phyloP scores from a whole-genome alignment of 2,113 vertebrate species.

The Poeciliopsis prolifica region DNA sequence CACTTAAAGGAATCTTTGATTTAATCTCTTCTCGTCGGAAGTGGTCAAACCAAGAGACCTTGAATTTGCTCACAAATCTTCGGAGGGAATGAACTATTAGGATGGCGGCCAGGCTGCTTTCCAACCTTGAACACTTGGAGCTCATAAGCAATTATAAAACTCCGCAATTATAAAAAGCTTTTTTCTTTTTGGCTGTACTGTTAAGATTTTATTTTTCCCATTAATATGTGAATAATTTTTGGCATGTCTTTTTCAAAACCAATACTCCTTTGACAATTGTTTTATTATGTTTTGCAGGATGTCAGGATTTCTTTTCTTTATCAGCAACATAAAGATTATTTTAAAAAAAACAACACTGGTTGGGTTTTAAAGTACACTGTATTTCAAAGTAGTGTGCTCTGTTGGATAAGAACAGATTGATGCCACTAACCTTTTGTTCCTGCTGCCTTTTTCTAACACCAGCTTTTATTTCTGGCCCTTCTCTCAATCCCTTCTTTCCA shows the following conservation, averaged over 20 bases:
- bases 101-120: not conserved
- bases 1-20: not conserved
- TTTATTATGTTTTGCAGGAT: no score
- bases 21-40: not conserved
- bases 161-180: not conserved
- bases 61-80: not conserved
- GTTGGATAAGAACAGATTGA: not conserved
- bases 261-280: no score
- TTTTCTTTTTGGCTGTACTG: no score
- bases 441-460: constrained; percentile 6
- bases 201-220: not conserved
- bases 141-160: not conserved
- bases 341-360: not conserved
- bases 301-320: no score
- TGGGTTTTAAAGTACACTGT: not conserved
- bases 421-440: not conserved
- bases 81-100: not conserved
- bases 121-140: not conserved
- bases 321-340: not conserved
- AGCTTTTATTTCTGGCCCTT: constrained; percentile 1
- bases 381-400: not conserved
- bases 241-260: no score
- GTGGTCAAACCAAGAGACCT: not conserved
- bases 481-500: not conserved
- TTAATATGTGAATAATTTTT: not conserved